These are phyloP conservation scores for Sesia bembeciformis DNA, from an alignment of 2,888 invertebrate species.

Conservation along the genomic window DNA sequence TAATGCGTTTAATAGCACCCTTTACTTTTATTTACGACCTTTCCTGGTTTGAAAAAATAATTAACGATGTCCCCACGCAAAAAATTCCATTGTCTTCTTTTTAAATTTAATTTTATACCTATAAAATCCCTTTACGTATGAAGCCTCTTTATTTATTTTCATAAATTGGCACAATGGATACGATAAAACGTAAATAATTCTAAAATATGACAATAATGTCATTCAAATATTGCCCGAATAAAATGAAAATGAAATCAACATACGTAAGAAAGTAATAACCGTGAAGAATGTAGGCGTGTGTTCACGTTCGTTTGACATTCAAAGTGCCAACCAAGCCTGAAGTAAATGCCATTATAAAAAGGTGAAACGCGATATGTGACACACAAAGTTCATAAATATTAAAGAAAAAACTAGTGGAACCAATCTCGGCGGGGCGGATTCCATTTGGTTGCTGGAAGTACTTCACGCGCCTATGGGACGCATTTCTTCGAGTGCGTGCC, in stretches of 20 bases:
- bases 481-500: slow-evolving; percentile 47
- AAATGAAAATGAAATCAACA: too few relatives aligned
- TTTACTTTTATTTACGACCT: slow-evolving; percentile 67
- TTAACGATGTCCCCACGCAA: slow-evolving; percentile 53
- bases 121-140: not conserved
- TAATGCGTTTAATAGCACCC: slow-evolving; percentile 73
- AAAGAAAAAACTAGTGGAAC: slow-evolving; percentile 58
- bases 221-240: not conserved
- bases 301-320: slow-evolving; percentile 47
- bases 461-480: slow-evolving; percentile 42
- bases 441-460: slow-evolving; percentile 44
- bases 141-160: not conserved
- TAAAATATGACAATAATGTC: not conserved
- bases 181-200: not conserved
- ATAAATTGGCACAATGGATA: not conserved
- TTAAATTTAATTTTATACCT: slow-evolving; percentile 29
- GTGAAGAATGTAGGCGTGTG: slow-evolving; percentile 1
- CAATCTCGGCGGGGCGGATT: slow-evolving; percentile 58
- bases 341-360: slow-evolving; percentile 54
- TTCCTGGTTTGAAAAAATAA: slow-evolving; percentile 55
- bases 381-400: slow-evolving; percentile 62
- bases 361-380: slow-evolving; percentile 50
- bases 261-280: too few relatives aligned
- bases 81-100: slow-evolving; percentile 51
- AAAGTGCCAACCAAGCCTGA: slow-evolving; percentile 43